Conservation (phyloP, 2,888 invertebrate genomes). For the Blastobasis adustella region DNA sequence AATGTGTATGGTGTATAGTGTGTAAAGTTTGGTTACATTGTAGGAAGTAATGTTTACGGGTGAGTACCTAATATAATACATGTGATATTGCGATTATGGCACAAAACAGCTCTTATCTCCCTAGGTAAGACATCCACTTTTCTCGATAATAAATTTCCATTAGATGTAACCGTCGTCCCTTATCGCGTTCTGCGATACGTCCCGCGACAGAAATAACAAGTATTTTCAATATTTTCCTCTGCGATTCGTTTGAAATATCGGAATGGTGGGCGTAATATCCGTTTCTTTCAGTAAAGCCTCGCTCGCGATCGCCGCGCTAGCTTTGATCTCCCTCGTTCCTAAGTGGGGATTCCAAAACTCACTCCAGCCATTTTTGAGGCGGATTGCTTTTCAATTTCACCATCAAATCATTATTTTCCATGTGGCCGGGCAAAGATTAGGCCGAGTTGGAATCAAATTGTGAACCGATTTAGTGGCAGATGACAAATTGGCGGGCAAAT, state of each 20-base stretch:
- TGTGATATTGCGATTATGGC: no score
- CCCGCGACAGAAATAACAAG: not conserved
- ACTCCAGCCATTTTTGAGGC: constrained; percentile 1
- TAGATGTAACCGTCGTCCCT: no score
- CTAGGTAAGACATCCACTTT: no score
- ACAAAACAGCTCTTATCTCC: no score
- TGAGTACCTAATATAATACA: no score
- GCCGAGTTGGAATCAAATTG: not conserved
- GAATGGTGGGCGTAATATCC: not conserved
- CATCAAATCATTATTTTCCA: constrained; percentile 1
- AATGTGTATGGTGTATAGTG: no score
- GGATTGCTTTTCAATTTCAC: constrained; percentile 1
- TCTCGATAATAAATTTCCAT: no score
- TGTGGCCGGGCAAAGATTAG: not conserved
- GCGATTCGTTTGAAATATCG: not conserved
- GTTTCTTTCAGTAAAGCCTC: not conserved
- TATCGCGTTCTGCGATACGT: no score
- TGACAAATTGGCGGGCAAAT: no score
- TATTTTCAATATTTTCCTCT: not conserved
- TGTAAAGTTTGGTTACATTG: no score
- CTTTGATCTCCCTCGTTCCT: constrained; percentile 1
- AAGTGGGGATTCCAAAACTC: constrained; percentile 1
- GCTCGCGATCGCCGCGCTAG: not conserved
- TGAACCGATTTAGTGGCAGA: not conserved
- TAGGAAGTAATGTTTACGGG: no score